A percentile compares a stretch with the other conserved stretches of the same genome.
phyloP scores from a whole-genome alignment of 2,797 vertebrate genomes.

The Chelmon rostratus region DNA sequence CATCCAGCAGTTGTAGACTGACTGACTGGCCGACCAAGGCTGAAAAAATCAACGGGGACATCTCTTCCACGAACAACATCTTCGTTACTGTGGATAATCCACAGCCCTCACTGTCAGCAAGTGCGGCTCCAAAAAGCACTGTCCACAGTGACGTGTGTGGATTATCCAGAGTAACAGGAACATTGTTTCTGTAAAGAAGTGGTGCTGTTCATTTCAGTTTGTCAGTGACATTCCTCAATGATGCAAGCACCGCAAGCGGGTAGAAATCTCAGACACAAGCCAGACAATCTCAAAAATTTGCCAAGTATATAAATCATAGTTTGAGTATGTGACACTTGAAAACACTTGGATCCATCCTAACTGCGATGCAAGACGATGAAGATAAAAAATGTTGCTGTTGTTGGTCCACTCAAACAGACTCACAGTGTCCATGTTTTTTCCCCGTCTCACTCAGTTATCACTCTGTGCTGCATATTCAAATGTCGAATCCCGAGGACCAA shows the following conservation, averaged over 20 bases:
- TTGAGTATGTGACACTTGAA: too few relatives aligned
- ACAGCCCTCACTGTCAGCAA: background rate
- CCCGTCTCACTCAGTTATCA: slow-evolving; percentile 88
- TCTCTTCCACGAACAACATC: background rate
- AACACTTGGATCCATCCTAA: background rate
- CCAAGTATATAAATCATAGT: too few relatives aligned
- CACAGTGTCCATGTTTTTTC: background rate
- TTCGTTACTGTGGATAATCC: background rate
- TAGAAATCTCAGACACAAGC: too few relatives aligned
- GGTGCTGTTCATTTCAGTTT: too few relatives aligned
- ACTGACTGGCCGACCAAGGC: background rate
- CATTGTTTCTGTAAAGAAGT: too few relatives aligned
- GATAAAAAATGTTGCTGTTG: background rate
- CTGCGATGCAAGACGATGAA: too few relatives aligned
- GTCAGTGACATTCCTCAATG: too few relatives aligned
- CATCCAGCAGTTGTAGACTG: background rate
- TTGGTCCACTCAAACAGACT: background rate
- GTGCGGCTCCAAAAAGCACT: too few relatives aligned
- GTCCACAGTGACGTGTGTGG: too few relatives aligned
- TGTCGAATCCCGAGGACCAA: slow-evolving; percentile 96
- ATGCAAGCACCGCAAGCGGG: too few relatives aligned
- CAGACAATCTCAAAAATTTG: too few relatives aligned
- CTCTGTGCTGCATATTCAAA: slow-evolving; percentile 97
- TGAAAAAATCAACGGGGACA: background rate
- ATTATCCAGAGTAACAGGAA: too few relatives aligned